A percentile compares a stretch with the other conserved stretches of the same genome.
These are phyloP conservation scores for Spisula subtruncata DNA, from an alignment of 2,888 invertebrate species.

Conservation along the genomic window DNA sequence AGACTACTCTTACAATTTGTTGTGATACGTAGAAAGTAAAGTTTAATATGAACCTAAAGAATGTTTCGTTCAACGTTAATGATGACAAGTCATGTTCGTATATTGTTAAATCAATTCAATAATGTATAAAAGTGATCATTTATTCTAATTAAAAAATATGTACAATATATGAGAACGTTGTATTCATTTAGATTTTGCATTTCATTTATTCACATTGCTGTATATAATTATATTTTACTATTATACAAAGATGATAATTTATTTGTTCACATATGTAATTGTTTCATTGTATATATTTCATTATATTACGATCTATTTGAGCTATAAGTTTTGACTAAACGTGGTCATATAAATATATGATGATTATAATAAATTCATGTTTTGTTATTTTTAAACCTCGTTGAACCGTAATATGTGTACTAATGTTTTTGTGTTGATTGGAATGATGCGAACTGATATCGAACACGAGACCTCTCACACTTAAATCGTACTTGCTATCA, in stretches of 20 bases:
- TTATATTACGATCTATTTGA: background rate
- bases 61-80: too few relatives aligned
- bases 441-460: too few relatives aligned
- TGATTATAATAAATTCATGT: background rate
- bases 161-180: background rate
- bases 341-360: slow-evolving; percentile 14
- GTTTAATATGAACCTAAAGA: too few relatives aligned
- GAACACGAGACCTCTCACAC: too few relatives aligned
- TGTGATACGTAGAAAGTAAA: too few relatives aligned
- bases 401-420: too few relatives aligned
- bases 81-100: background rate
- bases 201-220: background rate
- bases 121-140: background rate
- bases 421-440: too few relatives aligned
- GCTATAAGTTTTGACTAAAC: background rate
- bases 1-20: too few relatives aligned
- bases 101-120: background rate
- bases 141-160: background rate
- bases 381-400: background rate
- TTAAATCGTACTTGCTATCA: too few relatives aligned
- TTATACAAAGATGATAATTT: background rate
- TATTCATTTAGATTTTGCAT: background rate
- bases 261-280: background rate
- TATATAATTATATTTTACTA: background rate
- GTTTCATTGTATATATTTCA: slow-evolving; percentile 9